A percentile compares a stretch with the other conserved stretches of the same genome.
phyloP scores from a whole-genome alignment of 64 coral and sea anemone species.

The Pachyseris speciosa region DNA sequence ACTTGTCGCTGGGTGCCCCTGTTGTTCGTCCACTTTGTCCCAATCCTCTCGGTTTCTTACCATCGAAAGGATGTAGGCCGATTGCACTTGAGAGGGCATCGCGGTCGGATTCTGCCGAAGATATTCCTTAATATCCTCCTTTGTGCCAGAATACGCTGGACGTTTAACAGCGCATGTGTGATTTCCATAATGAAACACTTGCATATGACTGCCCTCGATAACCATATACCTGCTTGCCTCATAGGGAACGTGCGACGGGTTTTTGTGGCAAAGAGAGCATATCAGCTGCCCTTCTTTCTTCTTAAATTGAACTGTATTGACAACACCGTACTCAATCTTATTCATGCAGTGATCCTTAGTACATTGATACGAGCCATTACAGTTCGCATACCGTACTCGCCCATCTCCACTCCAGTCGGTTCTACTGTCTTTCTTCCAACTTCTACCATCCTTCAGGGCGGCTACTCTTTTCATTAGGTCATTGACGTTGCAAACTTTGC shows the following conservation, averaged over 20 bases:
- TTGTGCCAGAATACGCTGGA: not conserved
- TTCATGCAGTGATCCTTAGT: not conserved
- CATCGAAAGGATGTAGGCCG: conserved; percentile 47
- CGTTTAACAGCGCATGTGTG: conserved; percentile 22
- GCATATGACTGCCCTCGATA: not conserved
- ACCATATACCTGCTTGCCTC: conserved; percentile 38
- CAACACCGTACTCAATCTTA: conserved; percentile 43
- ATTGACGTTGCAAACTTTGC: too few species aligned
- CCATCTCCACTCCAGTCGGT: conserved; percentile 36
- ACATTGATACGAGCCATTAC: conserved; percentile 44
- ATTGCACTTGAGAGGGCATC: conserved; percentile 67
- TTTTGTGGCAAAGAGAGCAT: not conserved
- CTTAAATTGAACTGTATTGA: conserved; percentile 7
- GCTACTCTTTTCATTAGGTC: too few species aligned
- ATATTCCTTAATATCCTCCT: conserved; percentile 52
- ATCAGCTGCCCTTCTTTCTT: conserved; percentile 31
- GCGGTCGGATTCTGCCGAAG: conserved; percentile 53
- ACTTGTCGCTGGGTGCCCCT: conserved; percentile 65
- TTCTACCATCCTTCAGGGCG: too few species aligned
- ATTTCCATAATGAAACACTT: conserved; percentile 51
- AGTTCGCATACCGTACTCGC: conserved; percentile 41
- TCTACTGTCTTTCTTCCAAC: too few species aligned
- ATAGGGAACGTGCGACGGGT: not conserved
- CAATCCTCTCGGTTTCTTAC: conserved; percentile 33
- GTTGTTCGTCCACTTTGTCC: conserved; percentile 32